Evolutionary conservation across 2,113 vertebrate genomes (phyloP).

Genomic region (Macheiramphus alcinus): DNA sequence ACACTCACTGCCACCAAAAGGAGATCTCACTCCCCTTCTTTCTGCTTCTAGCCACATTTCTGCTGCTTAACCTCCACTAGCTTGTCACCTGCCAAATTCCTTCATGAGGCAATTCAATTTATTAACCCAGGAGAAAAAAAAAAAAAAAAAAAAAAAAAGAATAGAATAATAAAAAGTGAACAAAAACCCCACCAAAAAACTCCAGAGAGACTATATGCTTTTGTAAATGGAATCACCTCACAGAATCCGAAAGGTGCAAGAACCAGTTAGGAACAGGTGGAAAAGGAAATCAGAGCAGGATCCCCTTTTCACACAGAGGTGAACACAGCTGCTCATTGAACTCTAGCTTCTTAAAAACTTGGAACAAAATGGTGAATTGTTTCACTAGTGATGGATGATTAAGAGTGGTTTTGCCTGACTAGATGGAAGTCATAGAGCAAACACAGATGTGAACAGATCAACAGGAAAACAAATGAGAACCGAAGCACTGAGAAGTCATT

Average conservation of each 20-base stretch:
- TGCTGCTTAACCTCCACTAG: neutral
- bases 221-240: neutral
- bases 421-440: neutral
- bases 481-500: neutral
- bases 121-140: neutral
- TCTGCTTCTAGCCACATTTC: neutral
- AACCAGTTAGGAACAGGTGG: neutral
- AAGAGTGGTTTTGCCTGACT: neutral
- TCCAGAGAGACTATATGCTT: neutral
- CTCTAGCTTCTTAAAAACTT: neutral
- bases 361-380: neutral
- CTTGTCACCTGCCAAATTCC: neutral
- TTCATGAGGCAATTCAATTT: neutral
- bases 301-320: neutral
- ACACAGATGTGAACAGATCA: neutral
- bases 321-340: neutral
- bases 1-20: neutral
- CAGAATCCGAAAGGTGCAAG: neutral
- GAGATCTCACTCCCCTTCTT: neutral
- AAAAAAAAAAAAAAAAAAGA: neutral
- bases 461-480: neutral
- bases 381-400: neutral
- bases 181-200: rapidly evolving
- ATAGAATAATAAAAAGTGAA: neutral
- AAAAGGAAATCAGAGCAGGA: neutral